A percentile compares a stretch with the other conserved stretches of the same genome.
Evolutionary conservation across 2,113 vertebrate genomes (phyloP).

Genomic region (Lota lota): DNA sequence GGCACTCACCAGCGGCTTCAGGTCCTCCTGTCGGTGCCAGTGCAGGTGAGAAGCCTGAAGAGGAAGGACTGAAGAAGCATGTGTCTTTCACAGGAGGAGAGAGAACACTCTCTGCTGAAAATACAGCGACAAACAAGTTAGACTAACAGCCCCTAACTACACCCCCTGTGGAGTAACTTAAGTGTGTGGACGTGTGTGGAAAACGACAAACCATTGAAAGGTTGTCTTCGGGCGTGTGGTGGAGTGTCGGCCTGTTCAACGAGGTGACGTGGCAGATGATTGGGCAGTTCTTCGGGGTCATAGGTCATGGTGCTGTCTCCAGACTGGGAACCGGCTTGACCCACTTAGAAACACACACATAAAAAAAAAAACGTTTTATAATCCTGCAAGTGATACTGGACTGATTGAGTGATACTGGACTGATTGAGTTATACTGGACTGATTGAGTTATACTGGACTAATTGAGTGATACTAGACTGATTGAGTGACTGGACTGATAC

Average conservation of each 20-base stretch:
- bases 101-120: constrained; percentile 65
- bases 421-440: too few relatives aligned
- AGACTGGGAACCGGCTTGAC: constrained; percentile 23
- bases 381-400: not conserved
- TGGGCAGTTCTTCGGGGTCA: constrained; percentile 64
- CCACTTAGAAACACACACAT: constrained; percentile 35
- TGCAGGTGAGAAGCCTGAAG: constrained; percentile 18
- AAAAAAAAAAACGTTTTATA: not conserved
- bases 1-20: constrained; percentile 33
- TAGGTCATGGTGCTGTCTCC: constrained; percentile 20
- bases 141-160: not conserved
- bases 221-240: constrained; percentile 40
- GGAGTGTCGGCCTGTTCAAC: constrained; percentile 6
- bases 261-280: constrained; percentile 72
- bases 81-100: constrained; percentile 84
- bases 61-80: constrained; percentile 59
- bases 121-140: constrained; percentile 1
- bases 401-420: too few relatives aligned
- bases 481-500: too few relatives aligned
- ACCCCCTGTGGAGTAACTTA: not conserved
- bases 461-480: too few relatives aligned
- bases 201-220: constrained; percentile 66
- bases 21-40: not conserved
- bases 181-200: not conserved
- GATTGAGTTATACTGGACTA: too few relatives aligned